phyloP scores from a whole-genome alignment of 2,113 vertebrate genomes.

The Syngnathus scovelli region DNA sequence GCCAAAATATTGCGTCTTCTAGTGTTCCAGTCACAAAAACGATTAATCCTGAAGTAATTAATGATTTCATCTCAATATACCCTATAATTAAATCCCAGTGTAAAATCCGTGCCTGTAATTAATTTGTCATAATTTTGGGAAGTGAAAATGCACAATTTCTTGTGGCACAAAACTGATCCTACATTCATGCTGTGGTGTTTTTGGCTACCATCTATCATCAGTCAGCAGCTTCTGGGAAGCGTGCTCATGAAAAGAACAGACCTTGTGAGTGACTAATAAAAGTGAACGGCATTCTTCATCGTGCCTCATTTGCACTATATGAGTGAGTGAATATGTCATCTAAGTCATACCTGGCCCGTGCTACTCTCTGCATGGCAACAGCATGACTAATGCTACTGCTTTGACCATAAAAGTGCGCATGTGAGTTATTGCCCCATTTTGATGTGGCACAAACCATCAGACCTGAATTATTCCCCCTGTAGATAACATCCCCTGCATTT shows the following conservation, averaged over 20 bases:
- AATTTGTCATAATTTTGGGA: too few relatives aligned
- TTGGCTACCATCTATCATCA: neutral
- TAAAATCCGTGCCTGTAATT: too few relatives aligned
- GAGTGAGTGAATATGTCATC: neutral
- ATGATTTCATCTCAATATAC: too few relatives aligned
- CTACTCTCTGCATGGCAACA: constrained; percentile 19
- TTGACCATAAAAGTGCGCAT: neutral
- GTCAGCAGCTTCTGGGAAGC: neutral
- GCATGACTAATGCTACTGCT: constrained; percentile 15
- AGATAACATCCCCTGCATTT: constrained; percentile 12
- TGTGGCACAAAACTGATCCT: too few relatives aligned
- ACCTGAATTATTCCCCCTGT: neutral
- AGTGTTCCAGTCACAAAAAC: too few relatives aligned
- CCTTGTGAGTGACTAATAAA: neutral
- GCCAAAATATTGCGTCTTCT: neutral
- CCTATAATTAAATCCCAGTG: too few relatives aligned
- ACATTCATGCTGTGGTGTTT: neutral
- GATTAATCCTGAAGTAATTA: too few relatives aligned
- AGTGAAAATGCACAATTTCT: too few relatives aligned
- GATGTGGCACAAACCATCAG: neutral
- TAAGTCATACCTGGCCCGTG: constrained; percentile 1
- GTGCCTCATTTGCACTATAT: constrained; percentile 1
- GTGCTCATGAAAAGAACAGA: neutral
- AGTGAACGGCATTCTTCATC: neutral
- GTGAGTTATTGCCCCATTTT: neutral